Percentiles rank a stretch among this genome's conserved stretches.
Evolutionary conservation across 2,888 invertebrate species (phyloP).

Genomic region (Callimorpha dominula): DNA sequence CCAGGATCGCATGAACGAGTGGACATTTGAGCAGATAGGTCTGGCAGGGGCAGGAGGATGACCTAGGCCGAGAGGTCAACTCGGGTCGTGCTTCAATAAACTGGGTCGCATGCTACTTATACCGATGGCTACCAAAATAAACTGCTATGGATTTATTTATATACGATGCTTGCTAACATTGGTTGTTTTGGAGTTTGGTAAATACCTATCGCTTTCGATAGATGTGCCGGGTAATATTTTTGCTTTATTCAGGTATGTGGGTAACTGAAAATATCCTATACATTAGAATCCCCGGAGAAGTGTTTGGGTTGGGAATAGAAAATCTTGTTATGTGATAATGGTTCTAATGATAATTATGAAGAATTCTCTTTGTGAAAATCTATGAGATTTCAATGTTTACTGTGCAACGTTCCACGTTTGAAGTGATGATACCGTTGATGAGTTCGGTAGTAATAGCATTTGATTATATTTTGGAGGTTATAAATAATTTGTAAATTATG

Average conservation of each 20-base stretch:
- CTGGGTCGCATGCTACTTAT: slow-evolving; percentile 78
- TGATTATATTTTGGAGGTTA: background rate
- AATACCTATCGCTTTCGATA: slow-evolving; percentile 3
- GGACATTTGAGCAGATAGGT: slow-evolving; percentile 56
- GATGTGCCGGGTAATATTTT: background rate
- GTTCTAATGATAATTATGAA: background rate
- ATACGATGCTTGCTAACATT: slow-evolving; percentile 29
- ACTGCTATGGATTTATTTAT: slow-evolving; percentile 56
- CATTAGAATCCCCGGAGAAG: background rate
- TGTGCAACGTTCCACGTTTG: background rate
- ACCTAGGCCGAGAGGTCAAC: slow-evolving; percentile 81
- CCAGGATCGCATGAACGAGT: slow-evolving; percentile 51
- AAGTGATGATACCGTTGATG: background rate
- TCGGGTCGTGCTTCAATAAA: slow-evolving; percentile 72
- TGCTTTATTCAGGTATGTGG: background rate
- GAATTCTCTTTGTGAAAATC: background rate
- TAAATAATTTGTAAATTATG: background rate
- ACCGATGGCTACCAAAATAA: slow-evolving; percentile 74
- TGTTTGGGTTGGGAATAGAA: background rate
- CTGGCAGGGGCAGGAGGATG: slow-evolving; percentile 53
- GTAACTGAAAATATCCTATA: background rate
- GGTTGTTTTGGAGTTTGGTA: slow-evolving; percentile 21
- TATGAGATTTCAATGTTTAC: background rate
- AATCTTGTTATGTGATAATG: background rate
- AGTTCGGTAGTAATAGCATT: background rate